phyloP scores from a whole-genome alignment of 2,888 invertebrate species.

The Crocallis elinguaria region DNA sequence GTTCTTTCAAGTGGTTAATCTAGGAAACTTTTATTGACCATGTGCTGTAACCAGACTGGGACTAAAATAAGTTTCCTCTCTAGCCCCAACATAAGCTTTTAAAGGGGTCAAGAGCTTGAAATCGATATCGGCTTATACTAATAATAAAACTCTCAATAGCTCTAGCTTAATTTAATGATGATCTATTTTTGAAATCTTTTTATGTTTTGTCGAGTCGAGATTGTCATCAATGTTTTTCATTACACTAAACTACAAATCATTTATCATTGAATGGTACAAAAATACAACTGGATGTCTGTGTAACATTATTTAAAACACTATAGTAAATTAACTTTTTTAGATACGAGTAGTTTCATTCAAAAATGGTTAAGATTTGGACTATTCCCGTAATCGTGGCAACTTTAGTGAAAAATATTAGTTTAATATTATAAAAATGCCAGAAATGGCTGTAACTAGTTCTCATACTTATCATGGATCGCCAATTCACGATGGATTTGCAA shows the following conservation, averaged over 20 bases:
- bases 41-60: slow-evolving; percentile 19
- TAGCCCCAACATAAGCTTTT: slow-evolving; percentile 36
- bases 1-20: slow-evolving; percentile 25
- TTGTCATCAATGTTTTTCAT: slow-evolving; percentile 48
- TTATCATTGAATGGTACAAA: neutral
- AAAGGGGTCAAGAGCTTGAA: slow-evolving; percentile 52
- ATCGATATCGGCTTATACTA: slow-evolving; percentile 20
- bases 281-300: slow-evolving; percentile 14
- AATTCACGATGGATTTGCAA: slow-evolving; percentile 94
- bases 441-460: slow-evolving; percentile 77
- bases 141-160: slow-evolving; percentile 17
- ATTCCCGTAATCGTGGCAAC: slow-evolving; percentile 5
- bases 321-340: slow-evolving; percentile 5
- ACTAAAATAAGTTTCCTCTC: slow-evolving; percentile 47
- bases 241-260: slow-evolving; percentile 12
- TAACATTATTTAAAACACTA: slow-evolving; percentile 18
- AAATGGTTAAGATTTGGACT: slow-evolving; percentile 23
- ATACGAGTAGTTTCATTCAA: neutral
- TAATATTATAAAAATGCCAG: slow-evolving; percentile 44
- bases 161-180: slow-evolving; percentile 9
- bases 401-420: slow-evolving; percentile 29
- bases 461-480: slow-evolving; percentile 82
- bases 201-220: slow-evolving; percentile 12
- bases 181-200: slow-evolving; percentile 25
- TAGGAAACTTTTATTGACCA: slow-evolving; percentile 22